Conservation (phyloP, 2,888 invertebrate species). For the Bellardia bayeri region DNA sequence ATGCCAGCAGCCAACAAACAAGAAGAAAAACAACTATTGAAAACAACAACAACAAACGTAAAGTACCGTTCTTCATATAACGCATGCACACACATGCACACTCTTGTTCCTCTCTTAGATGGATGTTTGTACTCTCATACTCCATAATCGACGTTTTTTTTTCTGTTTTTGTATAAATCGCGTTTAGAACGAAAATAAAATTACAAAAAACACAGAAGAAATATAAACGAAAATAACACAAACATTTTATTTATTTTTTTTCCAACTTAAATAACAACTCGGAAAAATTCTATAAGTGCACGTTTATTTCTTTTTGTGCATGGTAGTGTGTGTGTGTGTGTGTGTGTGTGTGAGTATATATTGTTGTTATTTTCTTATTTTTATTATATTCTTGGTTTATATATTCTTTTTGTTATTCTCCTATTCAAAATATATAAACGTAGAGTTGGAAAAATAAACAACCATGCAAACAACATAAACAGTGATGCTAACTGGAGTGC, state of each 20-base stretch:
- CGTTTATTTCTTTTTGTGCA: conserved; percentile 64
- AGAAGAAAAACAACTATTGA: conserved; percentile 39
- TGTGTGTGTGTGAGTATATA: not conserved
- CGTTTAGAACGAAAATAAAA: conserved; percentile 35
- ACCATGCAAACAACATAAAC: conserved; percentile 41
- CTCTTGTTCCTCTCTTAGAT: not conserved
- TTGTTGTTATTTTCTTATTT: conserved; percentile 54
- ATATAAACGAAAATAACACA: conserved; percentile 46
- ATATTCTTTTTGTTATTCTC: conserved; percentile 39
- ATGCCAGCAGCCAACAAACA: not conserved
- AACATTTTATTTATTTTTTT: conserved; percentile 29
- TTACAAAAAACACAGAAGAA: not conserved
- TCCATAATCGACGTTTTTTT: not conserved
- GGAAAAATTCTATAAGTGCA: conserved; percentile 70
- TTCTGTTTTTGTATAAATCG: not conserved
- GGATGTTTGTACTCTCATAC: not conserved
- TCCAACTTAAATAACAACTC: conserved; percentile 67
- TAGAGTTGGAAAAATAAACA: conserved; percentile 64
- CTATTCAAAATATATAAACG: conserved; percentile 56
- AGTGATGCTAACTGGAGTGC: conserved; percentile 22
- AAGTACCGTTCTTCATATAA: conserved; percentile 65
- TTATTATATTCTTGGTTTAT: conserved; percentile 52
- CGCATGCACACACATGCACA: conserved; percentile 47
- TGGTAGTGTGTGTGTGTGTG: not conserved
- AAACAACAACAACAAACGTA: conserved; percentile 55